Evolutionary conservation across 2,888 invertebrate species (phyloP).

Genomic region (Cynaeus angustus): DNA sequence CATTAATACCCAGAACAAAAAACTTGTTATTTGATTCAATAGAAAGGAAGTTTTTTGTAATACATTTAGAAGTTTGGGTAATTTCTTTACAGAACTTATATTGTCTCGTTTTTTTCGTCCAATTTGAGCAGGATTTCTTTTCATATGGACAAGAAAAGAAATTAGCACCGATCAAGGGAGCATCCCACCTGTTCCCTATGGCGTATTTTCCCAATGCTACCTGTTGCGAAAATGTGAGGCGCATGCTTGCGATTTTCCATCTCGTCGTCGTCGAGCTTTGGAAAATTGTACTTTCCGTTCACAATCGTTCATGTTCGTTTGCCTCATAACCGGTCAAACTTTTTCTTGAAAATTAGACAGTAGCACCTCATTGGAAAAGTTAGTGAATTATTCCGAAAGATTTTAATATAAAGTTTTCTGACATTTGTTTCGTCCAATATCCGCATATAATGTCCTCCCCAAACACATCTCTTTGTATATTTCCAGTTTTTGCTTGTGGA

Average conservation of each 20-base stretch:
- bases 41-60: too few relatives aligned
- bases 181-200: slow-evolving; percentile 54
- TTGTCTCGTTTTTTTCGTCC: too few relatives aligned
- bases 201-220: slow-evolving; percentile 54
- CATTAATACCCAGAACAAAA: too few relatives aligned
- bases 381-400: background rate
- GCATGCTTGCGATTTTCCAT: slow-evolving; percentile 49
- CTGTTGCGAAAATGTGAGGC: slow-evolving; percentile 59
- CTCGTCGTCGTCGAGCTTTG: slow-evolving; percentile 12
- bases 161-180: slow-evolving; percentile 23
- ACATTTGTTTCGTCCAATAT: slow-evolving; percentile 35
- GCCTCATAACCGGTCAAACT: background rate
- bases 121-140: background rate
- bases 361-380: background rate
- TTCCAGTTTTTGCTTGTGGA: slow-evolving; percentile 56
- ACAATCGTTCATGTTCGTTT: slow-evolving; percentile 34
- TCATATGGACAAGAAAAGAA: background rate
- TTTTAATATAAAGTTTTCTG: slow-evolving; percentile 16
- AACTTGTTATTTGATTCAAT: too few relatives aligned
- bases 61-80: too few relatives aligned
- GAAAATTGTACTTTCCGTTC: slow-evolving; percentile 35
- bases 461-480: slow-evolving; percentile 20
- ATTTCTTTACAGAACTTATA: too few relatives aligned
- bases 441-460: background rate
- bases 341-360: background rate